Base-by-base conservation (phyloP, 2,113 vertebrate genomes). In the Vulpes ferrilata region DNA sequence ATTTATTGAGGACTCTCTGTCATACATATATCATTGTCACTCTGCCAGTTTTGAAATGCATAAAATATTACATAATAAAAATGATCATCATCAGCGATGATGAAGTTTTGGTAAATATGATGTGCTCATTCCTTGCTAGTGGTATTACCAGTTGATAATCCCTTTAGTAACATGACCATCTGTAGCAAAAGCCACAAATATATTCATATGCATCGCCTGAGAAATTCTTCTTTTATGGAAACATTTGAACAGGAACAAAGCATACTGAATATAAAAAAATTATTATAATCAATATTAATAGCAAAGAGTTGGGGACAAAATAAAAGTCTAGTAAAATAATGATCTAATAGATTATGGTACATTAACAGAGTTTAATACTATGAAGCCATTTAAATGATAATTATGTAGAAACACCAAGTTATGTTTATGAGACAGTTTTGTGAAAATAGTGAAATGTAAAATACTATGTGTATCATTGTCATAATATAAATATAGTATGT, bases 371-470 rank as follows among this genome's bases (percentile, higher is more conserved):
- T 89, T 96, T 95, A 92, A 11, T 76, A 67, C 48, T 86, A 67
- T 74, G 43, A 86, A 48, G 35, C 11, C 15, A 84, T 48, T 90
- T 35, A 71, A 81, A 90, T 95, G 65, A 64, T 89, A 65, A 73
- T 80, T 73, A 80, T 23, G 1, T 91, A 22, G 79, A 60, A 93
- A 83, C 10, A 84, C 88, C 64, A 89, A 65, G 6, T 51, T 89
- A 78, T 71, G 1, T 85, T 96, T 93, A 79, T 51, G 43, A 51
- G 55, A 92, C 19, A 69, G 20, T 92, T 4, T 22, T 64, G 7
- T 81, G 13, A 96, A 95, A 86, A 73, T 57, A 86, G 8, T 86
- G 30, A 86, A 94, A 60, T 79, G 83, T n/a, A 91, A 97, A 94
- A 13, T 81, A 69, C 15, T 35, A 5, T 73, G 13, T 85, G 48